Base-by-base conservation (phyloP, 2,113 vertebrate genomes). In the Brachypteracias leptosomus region DNA sequence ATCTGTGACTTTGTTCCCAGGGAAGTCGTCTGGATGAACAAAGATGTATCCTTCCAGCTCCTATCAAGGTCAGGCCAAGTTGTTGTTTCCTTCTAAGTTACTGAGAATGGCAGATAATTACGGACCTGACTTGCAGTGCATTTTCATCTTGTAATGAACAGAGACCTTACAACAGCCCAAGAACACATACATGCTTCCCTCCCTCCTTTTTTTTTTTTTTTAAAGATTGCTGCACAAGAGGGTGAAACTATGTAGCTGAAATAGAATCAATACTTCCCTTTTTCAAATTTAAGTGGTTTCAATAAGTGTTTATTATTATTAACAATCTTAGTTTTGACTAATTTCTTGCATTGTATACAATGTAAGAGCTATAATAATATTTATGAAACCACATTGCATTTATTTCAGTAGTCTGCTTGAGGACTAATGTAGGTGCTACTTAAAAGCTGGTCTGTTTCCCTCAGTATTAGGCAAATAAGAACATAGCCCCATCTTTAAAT, bases 1-100 rank as follows among this genome's bases (percentile, higher is more conserved):
- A 26, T 82, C 54, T 90, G 5, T 94, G 78, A 57, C 79, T 96
- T 81, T 94, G 55, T 94, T 97, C 92, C 67, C 90, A 99, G 99
- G 98, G 98, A 72, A 99, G 98, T 96, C 98, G 98, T 89, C 97
- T 99, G 91, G 98, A 99, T 58, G 98, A 99, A 83, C 99, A 99
- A 87, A 97, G 99, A 29, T 99, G 99, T 97, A 98, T 98, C 94
- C 98, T 99, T 90, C 99, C 99, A 66, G 98, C 97, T 78, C 98
- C 99, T 88, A 97, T 98, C 63, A 99, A 98, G 98, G 99, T 99
- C 74, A 95, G 95, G 81, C n/a, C 36, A 66, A 82, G 59, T 67
- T 2, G 1, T 44, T 71, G 26, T 85, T 94, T 67, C 67, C n/a
- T 80, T 35, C 31, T 80, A 58, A 76, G 20, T 62, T 92, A 55